Evolutionary conservation across 2,888 invertebrate genomes (phyloP).

Genomic region (Sphinx pinastri): DNA sequence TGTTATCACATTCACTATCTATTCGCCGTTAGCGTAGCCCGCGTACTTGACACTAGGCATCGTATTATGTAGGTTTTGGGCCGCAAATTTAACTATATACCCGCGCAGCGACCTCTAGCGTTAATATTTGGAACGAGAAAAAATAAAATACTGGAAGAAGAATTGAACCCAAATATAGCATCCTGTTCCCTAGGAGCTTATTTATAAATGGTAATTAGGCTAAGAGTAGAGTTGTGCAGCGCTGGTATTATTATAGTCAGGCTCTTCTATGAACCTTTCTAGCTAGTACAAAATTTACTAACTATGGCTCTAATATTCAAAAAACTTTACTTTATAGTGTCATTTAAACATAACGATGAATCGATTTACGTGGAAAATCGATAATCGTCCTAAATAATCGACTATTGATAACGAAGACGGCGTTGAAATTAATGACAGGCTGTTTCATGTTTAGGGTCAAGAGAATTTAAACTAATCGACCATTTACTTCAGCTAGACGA

Average conservation of each 20-base stretch:
- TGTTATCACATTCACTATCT: conserved; percentile 33
- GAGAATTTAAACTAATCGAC: conserved; percentile 1
- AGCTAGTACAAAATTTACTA: background rate
- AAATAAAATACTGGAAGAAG: too few species aligned
- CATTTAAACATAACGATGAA: background rate
- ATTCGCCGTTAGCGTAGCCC: conserved; percentile 21
- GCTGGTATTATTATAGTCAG: too few species aligned
- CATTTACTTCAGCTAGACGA: conserved; percentile 23
- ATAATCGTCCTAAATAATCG: conserved; percentile 3
- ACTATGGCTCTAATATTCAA: background rate
- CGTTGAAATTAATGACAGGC: background rate
- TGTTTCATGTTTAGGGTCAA: conserved; percentile 8
- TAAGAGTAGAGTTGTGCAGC: too few species aligned
- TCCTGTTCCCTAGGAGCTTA: too few species aligned
- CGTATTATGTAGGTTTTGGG: background rate
- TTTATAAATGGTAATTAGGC: too few species aligned
- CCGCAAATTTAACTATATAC: background rate
- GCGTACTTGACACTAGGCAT: conserved; percentile 19
- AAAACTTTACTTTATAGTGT: background rate
- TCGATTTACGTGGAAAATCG: background rate
- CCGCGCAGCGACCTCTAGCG: background rate
- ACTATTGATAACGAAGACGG: background rate
- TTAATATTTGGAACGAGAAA: background rate
- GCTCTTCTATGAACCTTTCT: too few species aligned
- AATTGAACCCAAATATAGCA: too few species aligned